A percentile compares a stretch with the other conserved stretches of the same genome.
These are phyloP conservation scores for Caranx melampygus DNA, from an alignment of 2,113 vertebrate species.

Conservation along the genomic window DNA sequence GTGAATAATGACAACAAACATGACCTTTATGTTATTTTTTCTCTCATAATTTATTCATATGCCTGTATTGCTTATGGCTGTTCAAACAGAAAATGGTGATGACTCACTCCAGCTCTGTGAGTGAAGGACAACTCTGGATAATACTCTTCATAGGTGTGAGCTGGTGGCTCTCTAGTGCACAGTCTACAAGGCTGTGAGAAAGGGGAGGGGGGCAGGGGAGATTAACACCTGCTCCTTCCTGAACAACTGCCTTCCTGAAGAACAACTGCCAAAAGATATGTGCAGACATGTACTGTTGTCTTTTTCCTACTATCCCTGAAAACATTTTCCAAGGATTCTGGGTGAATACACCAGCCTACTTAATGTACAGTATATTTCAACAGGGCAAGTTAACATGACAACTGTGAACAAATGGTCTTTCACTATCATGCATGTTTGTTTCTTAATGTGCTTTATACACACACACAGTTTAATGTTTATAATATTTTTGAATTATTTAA, in stretches of 20 bases:
- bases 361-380: background rate
- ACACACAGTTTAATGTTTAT: background rate
- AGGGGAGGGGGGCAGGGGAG: background rate
- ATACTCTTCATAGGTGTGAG: slow-evolving; percentile 51
- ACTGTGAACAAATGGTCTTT: no score
- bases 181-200: slow-evolving; percentile 77
- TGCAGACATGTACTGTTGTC: background rate
- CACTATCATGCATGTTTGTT: no score
- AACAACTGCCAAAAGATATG: background rate
- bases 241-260: background rate
- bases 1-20: slow-evolving; percentile 33
- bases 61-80: background rate
- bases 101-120: slow-evolving; percentile 87
- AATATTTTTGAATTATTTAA: background rate
- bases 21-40: background rate
- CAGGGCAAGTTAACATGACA: background rate
- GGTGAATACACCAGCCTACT: background rate
- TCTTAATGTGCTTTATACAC: no score
- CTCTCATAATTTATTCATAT: background rate
- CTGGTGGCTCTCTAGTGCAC: slow-evolving; percentile 62
- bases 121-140: slow-evolving; percentile 71
- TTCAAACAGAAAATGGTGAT: background rate
- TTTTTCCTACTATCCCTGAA: background rate
- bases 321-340: background rate
- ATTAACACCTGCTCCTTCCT: background rate